Conservation (phyloP, 2,113 vertebrate genomes). For the Albula glossodonta region DNA sequence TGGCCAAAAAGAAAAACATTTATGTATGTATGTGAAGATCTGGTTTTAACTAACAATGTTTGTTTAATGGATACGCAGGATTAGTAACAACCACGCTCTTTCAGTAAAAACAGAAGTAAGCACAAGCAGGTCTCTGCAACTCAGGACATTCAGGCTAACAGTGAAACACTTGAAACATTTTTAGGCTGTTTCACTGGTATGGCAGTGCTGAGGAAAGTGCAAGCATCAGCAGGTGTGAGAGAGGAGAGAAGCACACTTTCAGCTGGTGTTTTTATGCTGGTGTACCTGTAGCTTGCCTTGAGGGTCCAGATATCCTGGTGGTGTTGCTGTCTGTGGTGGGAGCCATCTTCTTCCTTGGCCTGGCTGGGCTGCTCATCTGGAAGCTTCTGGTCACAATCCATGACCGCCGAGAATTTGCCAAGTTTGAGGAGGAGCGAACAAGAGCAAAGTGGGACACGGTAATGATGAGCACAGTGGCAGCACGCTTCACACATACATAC, state of each 20-base stretch:
- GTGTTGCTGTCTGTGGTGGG: conserved; percentile 89
- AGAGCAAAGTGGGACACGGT: conserved; percentile 95
- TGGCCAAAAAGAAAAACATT: no score
- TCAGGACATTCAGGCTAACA: no score
- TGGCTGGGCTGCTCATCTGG: conserved; percentile 90
- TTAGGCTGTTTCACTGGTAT: no score
- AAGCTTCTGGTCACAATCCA: conserved; percentile 96
- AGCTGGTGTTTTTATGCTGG: background rate
- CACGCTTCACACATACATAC: background rate
- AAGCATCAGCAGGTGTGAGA: no score
- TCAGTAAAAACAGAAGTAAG: no score
- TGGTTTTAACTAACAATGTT: background rate
- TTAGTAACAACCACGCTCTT: no score
- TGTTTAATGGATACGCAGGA: background rate
- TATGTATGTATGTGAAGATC: background rate
- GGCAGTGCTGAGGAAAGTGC: no score
- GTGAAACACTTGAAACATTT: no score
- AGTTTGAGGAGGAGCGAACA: conserved; percentile 92
- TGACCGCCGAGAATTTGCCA: conserved; percentile 91
- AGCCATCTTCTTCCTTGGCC: conserved; percentile 86
- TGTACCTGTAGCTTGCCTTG: conserved; percentile 80
- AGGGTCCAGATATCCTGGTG: conserved; percentile 86
- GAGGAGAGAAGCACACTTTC: background rate
- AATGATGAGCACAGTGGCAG: conserved; percentile 45
- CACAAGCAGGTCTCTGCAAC: no score